A percentile compares a stretch with the other conserved stretches of the same genome.
Evolutionary conservation across 2,797 vertebrate species (phyloP).

Genomic region (Microtus obscurus): DNA sequence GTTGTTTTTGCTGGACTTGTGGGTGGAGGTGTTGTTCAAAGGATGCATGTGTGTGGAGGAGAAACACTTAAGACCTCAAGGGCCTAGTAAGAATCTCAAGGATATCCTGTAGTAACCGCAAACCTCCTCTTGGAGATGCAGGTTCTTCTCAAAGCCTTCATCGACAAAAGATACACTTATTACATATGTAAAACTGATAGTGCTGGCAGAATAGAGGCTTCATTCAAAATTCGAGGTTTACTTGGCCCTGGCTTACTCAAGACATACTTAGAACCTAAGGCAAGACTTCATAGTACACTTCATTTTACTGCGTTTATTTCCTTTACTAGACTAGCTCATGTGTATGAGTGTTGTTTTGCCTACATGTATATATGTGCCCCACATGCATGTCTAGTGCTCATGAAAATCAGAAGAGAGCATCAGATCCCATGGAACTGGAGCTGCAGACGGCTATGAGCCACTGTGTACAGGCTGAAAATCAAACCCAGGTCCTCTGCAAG

Average conservation of each 20-base stretch:
- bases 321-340: neutral
- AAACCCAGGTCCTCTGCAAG: neutral
- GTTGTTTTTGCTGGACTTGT: neutral
- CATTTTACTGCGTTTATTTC: neutral
- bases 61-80: neutral
- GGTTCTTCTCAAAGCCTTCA: conserved; percentile 48
- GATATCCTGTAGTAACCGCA: neutral
- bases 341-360: neutral
- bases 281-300: neutral
- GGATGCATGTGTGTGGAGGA: neutral
- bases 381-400: neutral
- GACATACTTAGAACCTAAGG: neutral
- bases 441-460: too few species aligned
- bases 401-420: neutral
- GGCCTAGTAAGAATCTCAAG: conserved; percentile 30
- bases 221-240: conserved; percentile 15
- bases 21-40: neutral
- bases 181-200: conserved; percentile 39
- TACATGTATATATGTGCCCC: neutral
- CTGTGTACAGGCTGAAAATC: neutral
- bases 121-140: conserved; percentile 60
- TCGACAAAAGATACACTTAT: conserved; percentile 61
- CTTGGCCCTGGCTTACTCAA: conserved; percentile 38
- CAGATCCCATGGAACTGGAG: neutral
- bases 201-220: conserved; percentile 17